These are phyloP conservation scores for Pluvianellus socialis DNA, from an alignment of 2,113 vertebrate species.

Conservation along the genomic window DNA sequence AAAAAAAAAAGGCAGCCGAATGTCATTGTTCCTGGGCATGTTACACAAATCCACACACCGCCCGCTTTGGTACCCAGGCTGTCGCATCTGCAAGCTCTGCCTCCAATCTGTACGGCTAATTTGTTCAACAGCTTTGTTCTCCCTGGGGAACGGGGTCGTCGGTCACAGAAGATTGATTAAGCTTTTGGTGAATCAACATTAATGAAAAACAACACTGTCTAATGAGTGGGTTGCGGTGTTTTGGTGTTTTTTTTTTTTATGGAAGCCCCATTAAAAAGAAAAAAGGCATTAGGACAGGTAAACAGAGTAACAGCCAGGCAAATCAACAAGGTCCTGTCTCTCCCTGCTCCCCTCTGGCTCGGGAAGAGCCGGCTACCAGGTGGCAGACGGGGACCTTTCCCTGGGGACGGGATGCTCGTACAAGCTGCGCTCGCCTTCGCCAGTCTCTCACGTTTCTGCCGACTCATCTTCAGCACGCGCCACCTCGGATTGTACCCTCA, in stretches of 20 bases:
- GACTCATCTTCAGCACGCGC: background rate
- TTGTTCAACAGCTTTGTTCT: constrained; percentile 76
- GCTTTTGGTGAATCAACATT: constrained; percentile 78
- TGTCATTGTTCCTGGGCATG: background rate
- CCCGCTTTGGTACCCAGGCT: constrained; percentile 19
- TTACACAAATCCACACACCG: background rate
- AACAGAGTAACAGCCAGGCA: constrained; percentile 49
- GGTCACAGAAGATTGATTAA: constrained; percentile 81
- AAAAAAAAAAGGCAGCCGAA: background rate
- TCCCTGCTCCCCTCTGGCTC: background rate
- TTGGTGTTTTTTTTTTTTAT: constrained; percentile 45
- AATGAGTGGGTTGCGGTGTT: constrained; percentile 55
- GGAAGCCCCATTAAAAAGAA: constrained; percentile 56
- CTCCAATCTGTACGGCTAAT: constrained; percentile 77
- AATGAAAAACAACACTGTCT: constrained; percentile 78
- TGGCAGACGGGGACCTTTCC: background rate
- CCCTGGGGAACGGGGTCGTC: constrained; percentile 64
- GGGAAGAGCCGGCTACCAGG: background rate
- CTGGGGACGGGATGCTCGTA: rapidly evolving
- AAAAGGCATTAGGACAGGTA: constrained; percentile 68
- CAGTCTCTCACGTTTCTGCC: background rate
- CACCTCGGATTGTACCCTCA: background rate
- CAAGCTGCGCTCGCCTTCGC: background rate
- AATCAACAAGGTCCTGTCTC: background rate
- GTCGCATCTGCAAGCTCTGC: constrained; percentile 65